phyloP scores from a whole-genome alignment of 2,888 invertebrate genomes.

The Sesamia inferens region DNA sequence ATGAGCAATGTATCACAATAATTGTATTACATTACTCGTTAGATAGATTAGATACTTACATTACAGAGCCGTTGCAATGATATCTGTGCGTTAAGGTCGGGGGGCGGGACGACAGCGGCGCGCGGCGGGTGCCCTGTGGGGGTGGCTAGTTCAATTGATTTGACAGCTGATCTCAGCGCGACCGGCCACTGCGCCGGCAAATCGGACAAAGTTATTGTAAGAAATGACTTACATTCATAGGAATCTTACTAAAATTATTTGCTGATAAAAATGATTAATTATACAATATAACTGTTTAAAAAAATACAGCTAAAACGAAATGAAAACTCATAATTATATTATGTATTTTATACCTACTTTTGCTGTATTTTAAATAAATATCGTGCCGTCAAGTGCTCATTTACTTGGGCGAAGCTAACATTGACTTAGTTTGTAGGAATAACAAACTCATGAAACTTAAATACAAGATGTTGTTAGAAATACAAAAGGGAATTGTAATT shows the following conservation, averaged over 20 bases:
- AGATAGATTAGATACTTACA: too few species aligned
- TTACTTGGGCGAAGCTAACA: background rate
- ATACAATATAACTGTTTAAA: background rate
- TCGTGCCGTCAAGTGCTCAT: slow-evolving; percentile 3
- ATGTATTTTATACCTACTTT: background rate
- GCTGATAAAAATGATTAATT: background rate
- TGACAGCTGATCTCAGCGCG: slow-evolving; percentile 49
- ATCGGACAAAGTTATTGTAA: slow-evolving; percentile 25
- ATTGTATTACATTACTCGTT: background rate
- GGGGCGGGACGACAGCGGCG: background rate
- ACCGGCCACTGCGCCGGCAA: slow-evolving; percentile 12
- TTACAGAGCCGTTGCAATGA: slow-evolving; percentile 6
- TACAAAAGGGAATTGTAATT: slow-evolving; percentile 9
- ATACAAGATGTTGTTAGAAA: background rate
- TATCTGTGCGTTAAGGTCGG: background rate
- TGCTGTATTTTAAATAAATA: background rate
- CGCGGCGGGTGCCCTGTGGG: background rate
- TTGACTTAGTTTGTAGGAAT: slow-evolving; percentile 2
- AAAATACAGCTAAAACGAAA: background rate
- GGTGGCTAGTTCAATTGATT: slow-evolving; percentile 40
- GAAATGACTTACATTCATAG: slow-evolving; percentile 22
- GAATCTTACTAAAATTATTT: slow-evolving; percentile 6
- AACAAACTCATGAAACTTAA: background rate
- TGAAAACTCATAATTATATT: background rate
- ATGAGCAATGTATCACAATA: too few species aligned